Evolutionary conservation across 2,888 invertebrate genomes (phyloP), one percentile per base, ranked within the genome.

Genomic region (Caenorhabditis drosophilae): DNA sequence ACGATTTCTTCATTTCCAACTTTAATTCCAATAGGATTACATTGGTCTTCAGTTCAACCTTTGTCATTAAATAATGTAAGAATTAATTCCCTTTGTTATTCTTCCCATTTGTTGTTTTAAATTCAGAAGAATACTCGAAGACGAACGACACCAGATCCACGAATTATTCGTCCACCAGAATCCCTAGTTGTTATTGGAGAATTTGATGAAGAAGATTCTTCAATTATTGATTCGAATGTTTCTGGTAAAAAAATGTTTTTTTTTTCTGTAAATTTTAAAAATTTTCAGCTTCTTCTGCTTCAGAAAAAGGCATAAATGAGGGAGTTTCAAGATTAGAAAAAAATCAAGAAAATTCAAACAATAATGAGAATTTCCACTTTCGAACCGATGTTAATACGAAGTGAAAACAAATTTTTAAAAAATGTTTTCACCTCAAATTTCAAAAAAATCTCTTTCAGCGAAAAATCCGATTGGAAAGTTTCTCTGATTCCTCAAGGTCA

Each of bases 101-200:
- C n/a, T n/a, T n/a, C n/a, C n/a, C 31, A 31, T 31, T 31, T 9
- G 6, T 31, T 31, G 31, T 31, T 31, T 12, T 12, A 31, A 12
- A 6, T 22, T 18, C 36, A 4, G n/a, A 12, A 7, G n/a, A n/a
- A 36, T 4, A 1, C 42, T 31, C 61, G 66, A 41, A 44, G 58
- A 11, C 51, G 70, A 18, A 70, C 66, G 0, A 75, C 76, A 2
- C 76, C 76, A 2, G 76, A 76, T 54, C 76, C 76, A 0, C 41
- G 76, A 26, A 76, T 76, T 7, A 76, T 76, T 27, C 50, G 70
- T 6, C 76, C 76, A 12, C 75, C 75, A 31, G 67, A 67, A 15
- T 64, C 67, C 0, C 49, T 75, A 25, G 69, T 75, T 0, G 70
- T 73, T 15, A 69, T 75, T 40, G 70, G 73, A 34, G 75, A 75